These are phyloP conservation scores for Lycaon pictus DNA, from an alignment of 2,113 vertebrate species.

Conservation along the genomic window DNA sequence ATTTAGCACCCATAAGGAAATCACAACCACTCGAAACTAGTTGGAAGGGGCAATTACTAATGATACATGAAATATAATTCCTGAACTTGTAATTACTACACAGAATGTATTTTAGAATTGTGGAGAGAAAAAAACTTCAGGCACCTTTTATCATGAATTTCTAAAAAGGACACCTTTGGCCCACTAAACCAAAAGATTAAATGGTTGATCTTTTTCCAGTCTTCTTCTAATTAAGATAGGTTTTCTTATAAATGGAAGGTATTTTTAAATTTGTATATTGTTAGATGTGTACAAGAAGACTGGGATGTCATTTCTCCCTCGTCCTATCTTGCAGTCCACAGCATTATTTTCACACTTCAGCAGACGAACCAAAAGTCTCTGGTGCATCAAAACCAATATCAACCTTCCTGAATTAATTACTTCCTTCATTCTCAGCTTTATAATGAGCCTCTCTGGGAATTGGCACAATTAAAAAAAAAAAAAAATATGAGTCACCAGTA, in stretches of 20 bases:
- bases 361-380: slow-evolving; percentile 81
- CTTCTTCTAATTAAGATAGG: slow-evolving; percentile 61
- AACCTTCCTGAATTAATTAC: slow-evolving; percentile 89
- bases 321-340: slow-evolving; percentile 69
- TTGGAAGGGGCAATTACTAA: slow-evolving; percentile 28
- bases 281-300: slow-evolving; percentile 61
- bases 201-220: slow-evolving; percentile 30
- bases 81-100: background rate
- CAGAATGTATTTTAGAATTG: background rate
- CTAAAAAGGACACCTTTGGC: slow-evolving; percentile 49
- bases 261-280: background rate
- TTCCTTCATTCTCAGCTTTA: slow-evolving; percentile 85
- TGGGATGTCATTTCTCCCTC: slow-evolving; percentile 58
- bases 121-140: background rate
- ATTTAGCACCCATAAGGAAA: slow-evolving; percentile 49
- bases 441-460: slow-evolving; percentile 90
- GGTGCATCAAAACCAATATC: slow-evolving; percentile 89
- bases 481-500: slow-evolving; percentile 49
- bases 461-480: slow-evolving; percentile 79
- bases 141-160: background rate
- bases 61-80: slow-evolving; percentile 67
- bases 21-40: background rate
- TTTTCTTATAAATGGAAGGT: slow-evolving; percentile 16
- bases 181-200: slow-evolving; percentile 63
- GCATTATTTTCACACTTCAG: slow-evolving; percentile 80